Evolutionary conservation across 2,888 invertebrate species (phyloP), one percentile per base, ranked within the genome.

Genomic region (Volucella zonaria): DNA sequence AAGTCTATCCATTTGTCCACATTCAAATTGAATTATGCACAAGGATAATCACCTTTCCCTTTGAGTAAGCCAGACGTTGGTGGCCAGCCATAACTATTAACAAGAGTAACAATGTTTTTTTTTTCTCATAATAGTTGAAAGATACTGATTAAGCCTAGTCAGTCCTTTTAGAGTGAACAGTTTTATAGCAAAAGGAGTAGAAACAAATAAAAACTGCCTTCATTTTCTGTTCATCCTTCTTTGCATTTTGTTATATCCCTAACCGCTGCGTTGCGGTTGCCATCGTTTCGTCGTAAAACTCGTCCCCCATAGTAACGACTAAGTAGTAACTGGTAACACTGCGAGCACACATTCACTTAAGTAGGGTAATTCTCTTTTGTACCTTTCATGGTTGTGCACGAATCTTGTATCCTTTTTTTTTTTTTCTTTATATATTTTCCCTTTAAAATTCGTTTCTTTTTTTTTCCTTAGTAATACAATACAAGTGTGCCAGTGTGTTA

Each of bases 1-100:
- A 31, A 43, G 49, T 64, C 54, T 54, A 47, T 66, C 45, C 38
- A 54, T 75, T 70, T 79, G 56, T 75, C 54, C 66, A 67, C 70
- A 67, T 59, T 73, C 42, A 81, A 85, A 81, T 85, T 85, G 62
- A 81, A 85, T 85, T 81, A 85, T 85, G 67, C 81, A 81, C 67
- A 75, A 85, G 85, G 67, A 85, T 81, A 73, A 71, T 67, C 76
- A 62, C 58, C 51, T 49, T 58, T 67, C 66, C 10, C 40, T 14
- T 51, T 45, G 47, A 38, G 9, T 42, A 6, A 14, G 23, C 8
- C 42, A 43, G 15, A 67, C 51, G 52, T 52, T 58, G n/a, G 3
- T 51, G 31, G 49, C 15, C 47, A 31, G 23, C 31, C 15, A 59
- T 23, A 23, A 18, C 15, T n/a, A 61, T 66, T 14, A 51, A 76